phyloP scores from a whole-genome alignment of 30 jellyfish, hydroid and myxozoan genomes.

The Phacellophora camtschatica region DNA sequence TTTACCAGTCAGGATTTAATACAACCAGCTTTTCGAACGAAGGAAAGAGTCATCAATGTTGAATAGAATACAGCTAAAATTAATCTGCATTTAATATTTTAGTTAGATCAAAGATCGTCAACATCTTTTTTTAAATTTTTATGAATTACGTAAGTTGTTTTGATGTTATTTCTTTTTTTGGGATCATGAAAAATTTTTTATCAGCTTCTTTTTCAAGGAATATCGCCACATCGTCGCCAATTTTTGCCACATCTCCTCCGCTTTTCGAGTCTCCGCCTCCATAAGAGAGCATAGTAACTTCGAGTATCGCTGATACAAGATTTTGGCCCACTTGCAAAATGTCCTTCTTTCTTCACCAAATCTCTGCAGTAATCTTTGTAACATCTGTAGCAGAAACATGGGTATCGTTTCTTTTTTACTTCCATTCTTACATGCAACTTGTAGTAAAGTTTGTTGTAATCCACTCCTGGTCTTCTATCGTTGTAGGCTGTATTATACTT shows the following conservation, averaged over 20 bases:
- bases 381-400: conserved; percentile 65
- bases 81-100: too few relatives aligned
- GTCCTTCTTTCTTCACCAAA: conserved; percentile 52
- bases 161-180: too few relatives aligned
- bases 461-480: conserved; percentile 38
- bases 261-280: background rate
- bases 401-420: conserved; percentile 52
- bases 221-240: background rate
- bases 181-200: too few relatives aligned
- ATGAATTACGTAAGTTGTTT: too few relatives aligned
- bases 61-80: too few relatives aligned
- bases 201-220: background rate
- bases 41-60: too few relatives aligned
- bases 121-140: too few relatives aligned
- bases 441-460: conserved; percentile 67
- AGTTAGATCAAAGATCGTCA: too few relatives aligned
- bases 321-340: conserved; percentile 55
- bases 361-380: conserved; percentile 55
- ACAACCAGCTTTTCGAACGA: too few relatives aligned
- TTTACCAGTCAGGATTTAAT: too few relatives aligned
- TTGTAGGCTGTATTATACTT: conserved; percentile 45
- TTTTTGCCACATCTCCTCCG: background rate
- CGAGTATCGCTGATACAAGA: conserved; percentile 51
- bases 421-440: conserved; percentile 62
- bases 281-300: background rate